Evolutionary conservation across 2,113 vertebrate genomes (phyloP).

Genomic region (Takifugu bimaculatus): DNA sequence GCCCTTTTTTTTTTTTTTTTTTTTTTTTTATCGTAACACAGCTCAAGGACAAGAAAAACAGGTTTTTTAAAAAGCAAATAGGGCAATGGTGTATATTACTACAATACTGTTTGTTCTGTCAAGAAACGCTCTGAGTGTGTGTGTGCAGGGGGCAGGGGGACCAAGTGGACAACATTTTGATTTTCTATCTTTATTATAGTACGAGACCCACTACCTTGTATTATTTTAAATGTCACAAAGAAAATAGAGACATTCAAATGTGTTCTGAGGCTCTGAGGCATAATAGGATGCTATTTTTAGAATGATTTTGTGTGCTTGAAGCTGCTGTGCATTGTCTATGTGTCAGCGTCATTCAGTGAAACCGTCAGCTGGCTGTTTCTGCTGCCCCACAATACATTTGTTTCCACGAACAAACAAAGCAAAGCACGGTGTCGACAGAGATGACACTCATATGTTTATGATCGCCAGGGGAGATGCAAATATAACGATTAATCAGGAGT

Average conservation of each 20-base stretch:
- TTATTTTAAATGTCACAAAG: neutral
- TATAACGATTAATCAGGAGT: neutral
- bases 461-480: neutral
- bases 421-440: neutral
- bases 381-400: neutral
- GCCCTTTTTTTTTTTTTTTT: neutral
- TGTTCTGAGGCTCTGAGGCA: neutral
- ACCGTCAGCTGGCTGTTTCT: neutral
- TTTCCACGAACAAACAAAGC: neutral
- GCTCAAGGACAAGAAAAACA: too few relatives aligned
- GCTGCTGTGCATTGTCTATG: neutral
- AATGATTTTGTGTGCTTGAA: neutral
- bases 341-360: neutral
- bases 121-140: too few relatives aligned
- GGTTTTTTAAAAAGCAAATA: too few relatives aligned
- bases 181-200: too few relatives aligned
- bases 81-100: too few relatives aligned
- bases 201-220: too few relatives aligned
- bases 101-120: too few relatives aligned
- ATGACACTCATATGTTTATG: neutral
- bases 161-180: too few relatives aligned
- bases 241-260: neutral
- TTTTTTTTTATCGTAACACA: neutral
- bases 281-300: neutral
- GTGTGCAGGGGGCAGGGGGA: too few relatives aligned